These are phyloP conservation scores for Manis javanica DNA, from an alignment of 2,797 vertebrate species.

Conservation along the genomic window DNA sequence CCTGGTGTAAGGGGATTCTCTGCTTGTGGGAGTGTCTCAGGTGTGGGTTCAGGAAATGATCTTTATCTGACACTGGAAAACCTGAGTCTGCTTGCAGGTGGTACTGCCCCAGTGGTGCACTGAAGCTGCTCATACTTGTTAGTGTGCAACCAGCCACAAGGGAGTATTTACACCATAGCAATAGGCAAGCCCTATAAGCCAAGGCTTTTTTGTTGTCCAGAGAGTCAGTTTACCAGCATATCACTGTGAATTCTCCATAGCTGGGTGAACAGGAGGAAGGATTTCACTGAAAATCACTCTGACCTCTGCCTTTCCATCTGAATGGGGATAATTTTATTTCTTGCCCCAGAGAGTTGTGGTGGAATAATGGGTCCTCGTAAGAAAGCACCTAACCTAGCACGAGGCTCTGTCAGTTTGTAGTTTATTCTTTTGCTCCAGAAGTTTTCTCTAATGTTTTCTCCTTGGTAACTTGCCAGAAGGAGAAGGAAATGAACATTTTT, in stretches of 20 bases:
- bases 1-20: not conserved
- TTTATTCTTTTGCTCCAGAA: constrained; percentile 17
- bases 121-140: not conserved
- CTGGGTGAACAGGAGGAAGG: not conserved
- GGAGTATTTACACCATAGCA: not conserved
- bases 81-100: not conserved
- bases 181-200: not conserved
- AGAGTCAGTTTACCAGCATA: not conserved
- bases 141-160: not conserved
- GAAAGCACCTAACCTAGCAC: not conserved
- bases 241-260: not conserved
- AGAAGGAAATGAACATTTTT: not conserved
- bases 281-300: not conserved
- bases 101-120: not conserved
- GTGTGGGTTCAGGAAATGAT: not conserved
- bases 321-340: not conserved
- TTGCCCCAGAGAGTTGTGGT: not conserved
- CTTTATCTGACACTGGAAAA: not conserved
- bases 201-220: not conserved
- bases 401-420: not conserved
- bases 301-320: not conserved
- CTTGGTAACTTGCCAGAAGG: not conserved
- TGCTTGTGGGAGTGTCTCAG: not conserved
- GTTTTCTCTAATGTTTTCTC: not conserved
- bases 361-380: not conserved